A percentile compares a stretch with the other conserved stretches of the same genome.
phyloP scores from a whole-genome alignment of 2,797 vertebrate species.

The Scolopax bukidnonensis region DNA sequence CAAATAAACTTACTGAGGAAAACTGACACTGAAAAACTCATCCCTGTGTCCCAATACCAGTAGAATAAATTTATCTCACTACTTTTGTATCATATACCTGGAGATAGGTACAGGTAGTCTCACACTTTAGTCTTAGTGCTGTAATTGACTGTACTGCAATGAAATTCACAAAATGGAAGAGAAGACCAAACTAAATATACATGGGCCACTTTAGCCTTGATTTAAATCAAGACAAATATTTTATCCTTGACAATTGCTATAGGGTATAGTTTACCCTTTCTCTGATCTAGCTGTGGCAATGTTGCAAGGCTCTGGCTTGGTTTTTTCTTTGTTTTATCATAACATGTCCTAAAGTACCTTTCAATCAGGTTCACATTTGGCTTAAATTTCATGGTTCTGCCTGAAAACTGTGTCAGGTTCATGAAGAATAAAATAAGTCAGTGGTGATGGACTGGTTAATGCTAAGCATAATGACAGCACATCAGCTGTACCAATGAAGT shows the following conservation, averaged over 20 bases:
- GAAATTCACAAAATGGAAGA: neutral
- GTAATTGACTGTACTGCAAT: neutral
- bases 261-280: neutral
- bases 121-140: neutral
- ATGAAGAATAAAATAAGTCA: neutral
- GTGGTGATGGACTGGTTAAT: neutral
- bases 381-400: neutral
- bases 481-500: neutral
- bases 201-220: neutral
- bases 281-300: neutral
- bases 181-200: neutral
- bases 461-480: neutral
- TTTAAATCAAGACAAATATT: neutral
- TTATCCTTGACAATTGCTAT: neutral
- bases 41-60: neutral
- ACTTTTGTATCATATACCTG: neutral
- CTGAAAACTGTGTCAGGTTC: neutral
- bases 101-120: neutral
- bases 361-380: neutral
- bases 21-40: neutral
- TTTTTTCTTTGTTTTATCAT: neutral
- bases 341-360: neutral
- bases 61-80: neutral
- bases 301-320: neutral
- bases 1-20: neutral